Percentiles rank a stretch among this genome's conserved stretches.
These are phyloP conservation scores for Ifrita kowaldi DNA, from an alignment of 2,113 vertebrate species.

Conservation along the genomic window DNA sequence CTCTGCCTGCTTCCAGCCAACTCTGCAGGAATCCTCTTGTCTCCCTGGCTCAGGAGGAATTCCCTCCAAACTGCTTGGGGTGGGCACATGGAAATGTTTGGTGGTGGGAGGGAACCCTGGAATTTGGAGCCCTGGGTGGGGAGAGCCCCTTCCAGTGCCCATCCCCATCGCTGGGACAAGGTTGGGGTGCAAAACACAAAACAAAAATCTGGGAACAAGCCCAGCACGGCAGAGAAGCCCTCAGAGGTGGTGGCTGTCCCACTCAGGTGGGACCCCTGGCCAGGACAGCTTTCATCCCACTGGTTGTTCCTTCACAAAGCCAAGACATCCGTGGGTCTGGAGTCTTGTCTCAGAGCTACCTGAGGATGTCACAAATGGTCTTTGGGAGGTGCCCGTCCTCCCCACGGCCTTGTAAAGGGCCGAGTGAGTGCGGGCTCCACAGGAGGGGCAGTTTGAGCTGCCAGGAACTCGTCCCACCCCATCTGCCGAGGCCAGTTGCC, in stretches of 20 bases:
- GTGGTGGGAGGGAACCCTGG: neutral
- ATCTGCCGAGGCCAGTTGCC: neutral
- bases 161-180: neutral
- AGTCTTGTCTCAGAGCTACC: neutral
- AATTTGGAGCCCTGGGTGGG: neutral
- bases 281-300: neutral
- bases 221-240: neutral
- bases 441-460: neutral
- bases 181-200: accelerated
- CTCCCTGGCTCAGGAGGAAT: too few relatives aligned
- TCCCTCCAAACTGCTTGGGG: neutral
- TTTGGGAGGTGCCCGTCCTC: neutral
- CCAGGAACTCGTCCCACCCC: neutral
- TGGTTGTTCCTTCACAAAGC: accelerated
- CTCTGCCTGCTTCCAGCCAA: neutral
- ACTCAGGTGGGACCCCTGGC: neutral
- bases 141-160: neutral
- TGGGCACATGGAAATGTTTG: accelerated
- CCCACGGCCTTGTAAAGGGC: neutral
- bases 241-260: neutral
- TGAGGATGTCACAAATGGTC: neutral
- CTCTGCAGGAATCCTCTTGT: neutral
- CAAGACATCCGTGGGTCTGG: accelerated
- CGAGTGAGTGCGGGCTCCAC: neutral
- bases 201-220: neutral